Base-by-base conservation (phyloP, 64 coral and sea anemone genomes). In the Porites lutea region DNA sequence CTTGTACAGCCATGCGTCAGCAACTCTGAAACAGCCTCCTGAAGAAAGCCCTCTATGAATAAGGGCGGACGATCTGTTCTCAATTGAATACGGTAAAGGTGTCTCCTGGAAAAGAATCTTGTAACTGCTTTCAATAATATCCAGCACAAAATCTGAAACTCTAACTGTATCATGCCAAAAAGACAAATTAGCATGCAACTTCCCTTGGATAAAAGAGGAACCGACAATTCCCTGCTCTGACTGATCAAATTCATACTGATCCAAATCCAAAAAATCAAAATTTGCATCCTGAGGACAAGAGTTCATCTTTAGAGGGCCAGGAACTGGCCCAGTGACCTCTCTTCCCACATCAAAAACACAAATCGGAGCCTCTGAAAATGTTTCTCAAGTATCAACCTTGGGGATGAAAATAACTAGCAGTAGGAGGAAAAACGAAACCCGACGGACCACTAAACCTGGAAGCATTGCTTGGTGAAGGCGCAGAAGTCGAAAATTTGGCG, bases 111-210 rank as follows among this genome's bases (percentile, higher is more conserved):
- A 87, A 13, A 87, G 46, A 88, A 94, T 89, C 13, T 61, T 89
- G 59, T 89, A 89, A 67, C 92, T 78, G 62, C 76, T 43, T 52
- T 89, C 37, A 66, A 94, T 74, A 51, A 94, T 82, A 22, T 86
- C 86, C 65, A 79, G 77, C 4, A 90, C 76, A 71, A 90, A 89
- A 8, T 78, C 53, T 19, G 79, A 93, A 2, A 72, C 65, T 21
- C 59, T 60, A 68, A 88, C 27, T 44, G 70, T 13, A 72, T 72
- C 70, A 72, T 43, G 44, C 37, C 70, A 72, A 72, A 72, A 72
- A 46, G 27, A 27, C 10, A 46, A 46, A 46, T 13, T 13, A 43
- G 70, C 70, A 8, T 10, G 37, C 23, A 72, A 13, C 70, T 72
- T 72, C 43, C 70, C 70, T 46, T 72, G 23, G 7, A 72, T 72